Evolutionary conservation across 2,797 vertebrate species (phyloP).

Genomic region (Poecile montanus): DNA sequence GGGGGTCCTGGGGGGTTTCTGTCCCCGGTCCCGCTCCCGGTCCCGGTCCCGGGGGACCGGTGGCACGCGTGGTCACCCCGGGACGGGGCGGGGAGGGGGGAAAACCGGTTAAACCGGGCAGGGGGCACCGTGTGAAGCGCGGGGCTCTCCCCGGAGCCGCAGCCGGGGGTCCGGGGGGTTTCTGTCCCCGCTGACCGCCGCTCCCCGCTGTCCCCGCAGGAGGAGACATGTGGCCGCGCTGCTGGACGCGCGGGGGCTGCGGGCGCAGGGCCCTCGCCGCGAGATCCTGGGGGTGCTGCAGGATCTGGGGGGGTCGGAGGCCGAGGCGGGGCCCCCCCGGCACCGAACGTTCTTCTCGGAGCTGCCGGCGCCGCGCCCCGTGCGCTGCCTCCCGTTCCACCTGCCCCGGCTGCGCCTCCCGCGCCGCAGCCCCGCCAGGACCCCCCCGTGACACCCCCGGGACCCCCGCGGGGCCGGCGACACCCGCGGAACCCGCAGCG

Average conservation of each 20-base stretch:
- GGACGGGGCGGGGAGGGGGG: too few species aligned
- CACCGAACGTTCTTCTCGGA: constrained; percentile 84
- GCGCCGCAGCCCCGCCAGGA: neutral
- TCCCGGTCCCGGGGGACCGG: too few species aligned
- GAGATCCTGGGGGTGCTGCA: constrained; percentile 88
- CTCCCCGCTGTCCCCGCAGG: neutral
- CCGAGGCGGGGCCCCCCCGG: constrained; percentile 47
- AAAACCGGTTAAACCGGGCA: neutral
- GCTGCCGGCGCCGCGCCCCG: constrained; percentile 83
- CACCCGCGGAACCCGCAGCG: too few species aligned
- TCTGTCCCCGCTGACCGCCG: neutral
- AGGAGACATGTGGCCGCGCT: constrained; percentile 86
- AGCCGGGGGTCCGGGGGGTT: too few species aligned
- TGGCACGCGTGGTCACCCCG: too few species aligned
- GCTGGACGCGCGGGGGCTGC: constrained; percentile 86
- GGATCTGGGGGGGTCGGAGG: constrained; percentile 76
- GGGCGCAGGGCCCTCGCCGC: constrained; percentile 78
- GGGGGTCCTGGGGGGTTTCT: too few species aligned
- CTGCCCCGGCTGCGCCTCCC: neutral
- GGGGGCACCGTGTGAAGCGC: neutral
- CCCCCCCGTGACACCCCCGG: neutral
- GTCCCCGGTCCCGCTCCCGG: neutral
- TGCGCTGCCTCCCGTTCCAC: constrained; percentile 57
- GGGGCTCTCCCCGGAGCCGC: neutral
- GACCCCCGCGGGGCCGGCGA: too few species aligned